These are phyloP conservation scores for Marcusenius ussheri DNA, from an alignment of 2,113 vertebrate species.

Conservation along the genomic window DNA sequence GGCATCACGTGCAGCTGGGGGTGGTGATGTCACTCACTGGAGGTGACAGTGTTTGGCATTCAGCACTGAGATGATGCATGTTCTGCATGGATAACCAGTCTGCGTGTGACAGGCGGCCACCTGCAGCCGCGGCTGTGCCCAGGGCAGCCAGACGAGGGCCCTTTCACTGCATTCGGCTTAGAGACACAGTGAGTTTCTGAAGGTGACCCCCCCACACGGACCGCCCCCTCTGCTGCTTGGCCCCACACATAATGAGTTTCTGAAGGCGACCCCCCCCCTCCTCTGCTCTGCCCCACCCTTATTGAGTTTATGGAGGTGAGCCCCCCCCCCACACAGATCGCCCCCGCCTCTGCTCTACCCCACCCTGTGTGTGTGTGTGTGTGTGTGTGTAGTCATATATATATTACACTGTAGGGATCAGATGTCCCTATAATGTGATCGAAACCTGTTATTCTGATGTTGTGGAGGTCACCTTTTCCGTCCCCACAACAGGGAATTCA, in stretches of 20 bases:
- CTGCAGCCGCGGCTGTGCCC: not conserved
- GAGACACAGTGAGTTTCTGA: not conserved
- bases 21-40: not conserved
- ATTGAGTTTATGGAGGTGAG: not conserved
- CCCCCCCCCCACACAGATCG: not conserved
- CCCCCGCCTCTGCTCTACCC: not conserved
- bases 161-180: not conserved
- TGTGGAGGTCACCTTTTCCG: too few relatives aligned
- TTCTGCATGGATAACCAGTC: not conserved
- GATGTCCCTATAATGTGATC: too few relatives aligned
- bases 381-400: too few relatives aligned
- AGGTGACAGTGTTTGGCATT: not conserved
- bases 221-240: not conserved
- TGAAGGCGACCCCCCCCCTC: not conserved
- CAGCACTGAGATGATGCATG: not conserved
- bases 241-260: not conserved
- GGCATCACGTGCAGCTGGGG: constrained; percentile 31
- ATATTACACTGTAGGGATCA: too few relatives aligned
- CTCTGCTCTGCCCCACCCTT: not conserved
- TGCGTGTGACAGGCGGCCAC: not conserved
- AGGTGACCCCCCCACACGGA: not conserved
- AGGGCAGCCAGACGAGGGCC: not conserved
- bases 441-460: too few relatives aligned
- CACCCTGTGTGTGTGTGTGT: not conserved
- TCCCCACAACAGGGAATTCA: too few relatives aligned